phyloP scores from a whole-genome alignment of 2,888 invertebrate species.

The Melitaea athalia region DNA sequence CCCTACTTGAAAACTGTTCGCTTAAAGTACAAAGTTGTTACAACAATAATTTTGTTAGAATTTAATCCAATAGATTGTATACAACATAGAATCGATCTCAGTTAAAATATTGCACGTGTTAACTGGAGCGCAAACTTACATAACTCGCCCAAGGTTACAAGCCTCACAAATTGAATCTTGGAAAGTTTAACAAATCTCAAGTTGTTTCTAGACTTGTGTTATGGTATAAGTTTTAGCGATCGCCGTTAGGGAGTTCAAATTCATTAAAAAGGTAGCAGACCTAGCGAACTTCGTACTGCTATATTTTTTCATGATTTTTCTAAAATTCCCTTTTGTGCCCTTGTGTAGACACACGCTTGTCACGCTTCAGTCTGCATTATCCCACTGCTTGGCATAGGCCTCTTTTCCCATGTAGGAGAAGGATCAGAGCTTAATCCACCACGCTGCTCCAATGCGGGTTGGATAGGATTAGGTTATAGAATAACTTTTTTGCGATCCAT shows the following conservation, averaged over 20 bases:
- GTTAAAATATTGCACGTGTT: neutral
- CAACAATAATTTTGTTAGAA: neutral
- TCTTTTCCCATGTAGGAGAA: too few relatives aligned
- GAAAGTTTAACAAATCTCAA: slow-evolving; percentile 4
- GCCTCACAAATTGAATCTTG: slow-evolving; percentile 8
- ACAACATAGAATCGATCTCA: neutral
- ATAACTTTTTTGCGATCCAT: too few relatives aligned
- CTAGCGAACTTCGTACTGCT: too few relatives aligned
- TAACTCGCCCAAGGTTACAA: slow-evolving; percentile 16
- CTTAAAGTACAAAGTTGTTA: neutral
- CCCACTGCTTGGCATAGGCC: too few relatives aligned
- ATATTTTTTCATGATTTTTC: too few relatives aligned
- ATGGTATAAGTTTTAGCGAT: neutral
- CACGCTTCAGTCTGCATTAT: too few relatives aligned
- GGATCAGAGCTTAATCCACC: too few relatives aligned
- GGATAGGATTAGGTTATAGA: too few relatives aligned
- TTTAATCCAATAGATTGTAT: neutral
- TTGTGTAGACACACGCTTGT: too few relatives aligned
- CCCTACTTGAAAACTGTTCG: too few relatives aligned
- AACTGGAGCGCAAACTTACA: slow-evolving; percentile 16
- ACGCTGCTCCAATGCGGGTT: too few relatives aligned
- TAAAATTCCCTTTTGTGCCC: too few relatives aligned
- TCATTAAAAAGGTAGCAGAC: neutral
- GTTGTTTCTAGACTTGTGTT: neutral
- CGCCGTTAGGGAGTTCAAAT: neutral